A percentile compares a stretch with the other conserved stretches of the same genome.
phyloP scores from a whole-genome alignment of 2,888 invertebrate genomes.

The Caenorhabditis uteleia region DNA sequence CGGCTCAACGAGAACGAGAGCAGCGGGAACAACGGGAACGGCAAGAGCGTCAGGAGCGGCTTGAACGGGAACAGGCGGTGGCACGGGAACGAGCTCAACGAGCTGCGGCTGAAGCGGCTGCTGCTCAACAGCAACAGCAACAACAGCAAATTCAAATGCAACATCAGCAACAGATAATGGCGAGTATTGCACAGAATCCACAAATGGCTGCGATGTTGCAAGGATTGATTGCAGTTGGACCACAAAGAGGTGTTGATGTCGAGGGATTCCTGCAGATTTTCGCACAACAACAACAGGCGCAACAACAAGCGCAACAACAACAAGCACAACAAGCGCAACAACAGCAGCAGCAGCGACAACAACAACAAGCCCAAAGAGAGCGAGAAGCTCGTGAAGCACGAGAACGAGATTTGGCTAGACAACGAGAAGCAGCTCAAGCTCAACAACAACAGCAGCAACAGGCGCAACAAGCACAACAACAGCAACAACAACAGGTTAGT shows the following conservation, averaged over 20 bases:
- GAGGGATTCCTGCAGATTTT: background rate
- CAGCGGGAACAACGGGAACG: conserved; percentile 4
- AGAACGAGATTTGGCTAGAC: too few species aligned
- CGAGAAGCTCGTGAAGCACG: too few species aligned
- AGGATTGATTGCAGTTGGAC: background rate
- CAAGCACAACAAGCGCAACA: conserved; percentile 29
- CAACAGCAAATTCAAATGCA: conserved; percentile 1
- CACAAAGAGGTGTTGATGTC: background rate
- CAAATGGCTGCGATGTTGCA: conserved; percentile 7
- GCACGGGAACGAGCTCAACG: background rate
- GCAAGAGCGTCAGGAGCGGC: conserved; percentile 1
- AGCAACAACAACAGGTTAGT: too few species aligned
- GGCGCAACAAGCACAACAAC: too few species aligned
- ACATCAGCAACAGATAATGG: conserved; percentile 2
- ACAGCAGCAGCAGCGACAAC: conserved; percentile 31
- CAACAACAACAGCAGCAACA: too few species aligned
- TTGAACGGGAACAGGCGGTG: background rate
- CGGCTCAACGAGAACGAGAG: conserved; percentile 1
- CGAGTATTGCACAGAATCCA: background rate
- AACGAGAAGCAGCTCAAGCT: too few species aligned
- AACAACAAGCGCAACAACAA: conserved; percentile 12
- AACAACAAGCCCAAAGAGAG: conserved; percentile 40
- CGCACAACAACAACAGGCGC: conserved; percentile 5
- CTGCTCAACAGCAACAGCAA: conserved; percentile 1
- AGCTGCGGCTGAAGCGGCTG: conserved; percentile 6